Evolutionary conservation across 2,888 invertebrate species (phyloP), one percentile per base, ranked within the genome.

Genomic region (Agrilus cyanescens): DNA sequence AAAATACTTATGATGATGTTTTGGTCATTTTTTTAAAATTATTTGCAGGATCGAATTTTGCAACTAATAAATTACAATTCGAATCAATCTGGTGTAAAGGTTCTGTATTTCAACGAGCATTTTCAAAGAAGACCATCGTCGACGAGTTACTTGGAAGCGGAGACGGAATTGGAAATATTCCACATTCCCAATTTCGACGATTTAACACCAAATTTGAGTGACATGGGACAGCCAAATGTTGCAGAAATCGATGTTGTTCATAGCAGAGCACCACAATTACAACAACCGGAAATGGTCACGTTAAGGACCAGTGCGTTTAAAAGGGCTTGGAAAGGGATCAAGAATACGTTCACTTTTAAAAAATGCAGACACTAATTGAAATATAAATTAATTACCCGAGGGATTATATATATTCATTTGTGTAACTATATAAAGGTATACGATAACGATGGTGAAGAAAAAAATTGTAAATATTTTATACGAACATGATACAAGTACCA

Each of bases 1-100:
- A n/a, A n/a, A n/a, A n/a, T n/a, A n/a, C n/a, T n/a, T n/a, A n/a
- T n/a, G n/a, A n/a, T n/a, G n/a, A n/a, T n/a, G n/a, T n/a, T n/a
- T n/a, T n/a, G n/a, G n/a, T n/a, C n/a, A n/a, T n/a, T n/a, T n/a
- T n/a, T n/a, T n/a, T n/a, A n/a, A n/a, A n/a, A n/a, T n/a, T 25
- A 33, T 30, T 44, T 47, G 12, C 18, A 51, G 51, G 51, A 46
- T 30, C 40, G 40, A 42, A 43, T 51, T 30, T 41, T 51, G 14
- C 46, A 49, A 14, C 45, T 50, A 8, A 39, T 51, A 29, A 51
- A 46, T 32, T 50, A 50, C 33, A 50, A 46, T 37, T 48, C 46
- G 2, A 10, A 10, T 25, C 25, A 25, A 25, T 25, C 25, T 25
- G 25, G 2, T 10, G 25, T 25, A 25, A 44, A 30, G 25, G 36